phyloP scores from a whole-genome alignment of 2,797 vertebrate genomes.

The Gorsachius magnificus region DNA sequence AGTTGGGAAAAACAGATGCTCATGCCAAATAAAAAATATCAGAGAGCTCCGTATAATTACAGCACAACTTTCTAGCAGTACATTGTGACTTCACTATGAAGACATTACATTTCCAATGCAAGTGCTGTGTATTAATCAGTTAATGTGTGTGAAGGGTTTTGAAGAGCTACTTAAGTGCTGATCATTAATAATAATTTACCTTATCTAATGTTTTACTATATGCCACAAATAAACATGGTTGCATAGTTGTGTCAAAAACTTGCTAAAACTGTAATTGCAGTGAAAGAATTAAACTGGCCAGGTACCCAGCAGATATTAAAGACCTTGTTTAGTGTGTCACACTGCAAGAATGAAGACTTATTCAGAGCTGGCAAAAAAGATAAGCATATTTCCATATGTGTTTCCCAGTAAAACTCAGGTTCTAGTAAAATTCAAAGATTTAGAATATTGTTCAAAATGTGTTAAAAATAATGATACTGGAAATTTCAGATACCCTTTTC shows the following conservation, averaged over 20 bases:
- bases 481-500: neutral
- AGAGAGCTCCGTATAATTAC: neutral
- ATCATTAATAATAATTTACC: neutral
- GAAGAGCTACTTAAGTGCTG: neutral
- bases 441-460: neutral
- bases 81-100: neutral
- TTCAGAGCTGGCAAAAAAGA: neutral
- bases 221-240: neutral
- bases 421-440: neutral
- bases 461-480: neutral
- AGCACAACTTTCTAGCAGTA: neutral
- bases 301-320: neutral
- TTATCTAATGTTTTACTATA: neutral
- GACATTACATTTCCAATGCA: neutral
- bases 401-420: neutral
- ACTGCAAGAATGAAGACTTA: neutral
- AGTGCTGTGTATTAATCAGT: neutral
- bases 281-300: neutral
- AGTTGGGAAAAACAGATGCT: neutral
- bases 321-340: neutral
- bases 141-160: neutral
- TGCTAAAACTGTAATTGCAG: neutral
- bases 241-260: neutral
- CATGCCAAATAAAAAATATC: neutral
- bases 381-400: neutral